Evolutionary conservation across 2,797 vertebrate genomes (phyloP).

Genomic region (Vultur gryphus): DNA sequence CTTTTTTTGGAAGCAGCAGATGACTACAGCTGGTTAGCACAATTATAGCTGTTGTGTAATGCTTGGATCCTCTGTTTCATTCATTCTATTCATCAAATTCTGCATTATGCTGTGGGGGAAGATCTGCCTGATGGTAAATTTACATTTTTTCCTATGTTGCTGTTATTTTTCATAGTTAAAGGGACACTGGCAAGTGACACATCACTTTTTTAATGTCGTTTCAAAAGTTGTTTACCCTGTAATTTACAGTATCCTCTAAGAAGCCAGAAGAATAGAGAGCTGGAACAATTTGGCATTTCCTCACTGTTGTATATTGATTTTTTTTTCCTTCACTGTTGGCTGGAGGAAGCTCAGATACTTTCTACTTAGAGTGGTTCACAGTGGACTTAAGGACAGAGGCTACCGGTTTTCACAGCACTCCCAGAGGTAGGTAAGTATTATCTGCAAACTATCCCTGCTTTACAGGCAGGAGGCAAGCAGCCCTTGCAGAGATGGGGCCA

Average conservation of each 20-base stretch:
- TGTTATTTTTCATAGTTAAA: slow-evolving; percentile 52
- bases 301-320: neutral
- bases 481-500: neutral
- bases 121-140: slow-evolving; percentile 40
- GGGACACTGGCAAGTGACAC: slow-evolving; percentile 42
- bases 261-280: slow-evolving; percentile 23
- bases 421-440: neutral
- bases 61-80: slow-evolving; percentile 62
- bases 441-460: neutral
- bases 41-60: slow-evolving; percentile 67
- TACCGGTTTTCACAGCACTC: neutral
- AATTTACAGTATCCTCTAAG: slow-evolving; percentile 43
- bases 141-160: slow-evolving; percentile 38
- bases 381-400: neutral
- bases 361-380: neutral
- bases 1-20: slow-evolving; percentile 65
- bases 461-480: neutral
- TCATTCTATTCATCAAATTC: slow-evolving; percentile 66
- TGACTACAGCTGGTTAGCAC: slow-evolving; percentile 68
- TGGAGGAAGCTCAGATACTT: neutral
- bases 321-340: neutral
- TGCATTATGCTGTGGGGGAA: neutral
- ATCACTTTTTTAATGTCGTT: neutral
- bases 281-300: slow-evolving; percentile 38
- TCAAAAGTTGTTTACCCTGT: slow-evolving; percentile 44